Evolutionary conservation across 2,888 invertebrate genomes (phyloP).

Genomic region (Volucella zonaria): DNA sequence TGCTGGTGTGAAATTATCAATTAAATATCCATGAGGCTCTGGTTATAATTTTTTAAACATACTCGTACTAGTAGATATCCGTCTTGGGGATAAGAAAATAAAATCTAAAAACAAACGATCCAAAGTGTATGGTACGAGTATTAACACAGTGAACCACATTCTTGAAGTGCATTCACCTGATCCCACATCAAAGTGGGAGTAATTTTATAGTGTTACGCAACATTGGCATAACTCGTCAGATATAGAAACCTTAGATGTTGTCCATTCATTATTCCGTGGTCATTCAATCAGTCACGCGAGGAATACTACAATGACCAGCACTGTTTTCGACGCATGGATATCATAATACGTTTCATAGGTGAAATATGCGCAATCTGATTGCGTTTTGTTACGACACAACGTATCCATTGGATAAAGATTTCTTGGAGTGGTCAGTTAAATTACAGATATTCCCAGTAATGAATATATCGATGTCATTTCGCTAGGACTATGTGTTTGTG

Average conservation of each 20-base stretch:
- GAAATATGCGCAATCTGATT: conserved; percentile 32
- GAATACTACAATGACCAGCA: conserved; percentile 66
- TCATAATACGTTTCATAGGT: conserved; percentile 44
- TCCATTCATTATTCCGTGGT: conserved; percentile 69
- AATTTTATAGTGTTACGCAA: conserved; percentile 32
- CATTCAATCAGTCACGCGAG: conserved; percentile 69
- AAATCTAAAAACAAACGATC: conserved; percentile 25
- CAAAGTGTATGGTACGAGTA: too few relatives aligned
- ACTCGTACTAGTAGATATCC: background rate
- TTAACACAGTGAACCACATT: conserved; percentile 65
- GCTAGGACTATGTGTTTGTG: background rate
- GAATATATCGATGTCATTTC: conserved; percentile 3
- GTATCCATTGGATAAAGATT: background rate
- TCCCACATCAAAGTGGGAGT: background rate
- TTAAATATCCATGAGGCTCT: conserved; percentile 26
- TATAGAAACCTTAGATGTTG: conserved; percentile 67
- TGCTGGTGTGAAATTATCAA: conserved; percentile 34
- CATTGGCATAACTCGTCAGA: conserved; percentile 40
- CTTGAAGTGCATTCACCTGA: conserved; percentile 66
- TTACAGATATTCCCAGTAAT: conserved; percentile 16
- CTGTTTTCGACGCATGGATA: conserved; percentile 18
- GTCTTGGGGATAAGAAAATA: background rate
- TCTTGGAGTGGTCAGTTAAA: background rate
- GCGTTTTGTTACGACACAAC: background rate
- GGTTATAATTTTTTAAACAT: background rate